phyloP scores from a whole-genome alignment of 2,797 vertebrate species.

The Bradypodion ventrale region DNA sequence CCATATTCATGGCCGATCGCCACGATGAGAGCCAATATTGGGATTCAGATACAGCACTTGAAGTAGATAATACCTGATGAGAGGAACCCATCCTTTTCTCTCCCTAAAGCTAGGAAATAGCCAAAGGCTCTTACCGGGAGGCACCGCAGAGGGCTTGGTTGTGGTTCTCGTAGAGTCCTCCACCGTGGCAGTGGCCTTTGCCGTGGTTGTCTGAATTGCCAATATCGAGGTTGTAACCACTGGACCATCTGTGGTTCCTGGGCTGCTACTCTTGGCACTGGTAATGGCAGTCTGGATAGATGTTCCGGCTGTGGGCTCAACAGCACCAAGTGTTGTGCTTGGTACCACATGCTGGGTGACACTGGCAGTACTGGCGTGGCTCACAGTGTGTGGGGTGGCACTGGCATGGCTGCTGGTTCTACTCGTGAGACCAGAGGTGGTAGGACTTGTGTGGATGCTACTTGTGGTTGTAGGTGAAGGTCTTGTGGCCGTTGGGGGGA shows the following conservation, averaged over 20 bases:
- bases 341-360: not conserved
- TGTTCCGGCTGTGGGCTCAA: not conserved
- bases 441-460: constrained; percentile 73
- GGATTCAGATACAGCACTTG: too few species aligned
- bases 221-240: not conserved
- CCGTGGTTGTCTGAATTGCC: too few species aligned
- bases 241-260: not conserved
- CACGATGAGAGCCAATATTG: too few species aligned
- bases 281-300: not conserved
- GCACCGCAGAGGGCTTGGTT: not conserved
- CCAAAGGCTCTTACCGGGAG: not conserved
- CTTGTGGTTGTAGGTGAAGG: constrained; percentile 74
- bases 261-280: not conserved
- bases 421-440: constrained; percentile 79
- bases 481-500: constrained; percentile 76
- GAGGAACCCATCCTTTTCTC: too few species aligned
- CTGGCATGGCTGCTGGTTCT: constrained; percentile 74
- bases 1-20: too few species aligned
- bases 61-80: too few species aligned
- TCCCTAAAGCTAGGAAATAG: fast-evolving
- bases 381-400: constrained; percentile 77
- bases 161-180: not conserved
- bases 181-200: not conserved
- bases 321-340: not conserved
- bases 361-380: constrained; percentile 77